A percentile compares a stretch with the other conserved stretches of the same genome.
Evolutionary conservation across 2,113 vertebrate genomes (phyloP).

Genomic region (Falco punctatus): DNA sequence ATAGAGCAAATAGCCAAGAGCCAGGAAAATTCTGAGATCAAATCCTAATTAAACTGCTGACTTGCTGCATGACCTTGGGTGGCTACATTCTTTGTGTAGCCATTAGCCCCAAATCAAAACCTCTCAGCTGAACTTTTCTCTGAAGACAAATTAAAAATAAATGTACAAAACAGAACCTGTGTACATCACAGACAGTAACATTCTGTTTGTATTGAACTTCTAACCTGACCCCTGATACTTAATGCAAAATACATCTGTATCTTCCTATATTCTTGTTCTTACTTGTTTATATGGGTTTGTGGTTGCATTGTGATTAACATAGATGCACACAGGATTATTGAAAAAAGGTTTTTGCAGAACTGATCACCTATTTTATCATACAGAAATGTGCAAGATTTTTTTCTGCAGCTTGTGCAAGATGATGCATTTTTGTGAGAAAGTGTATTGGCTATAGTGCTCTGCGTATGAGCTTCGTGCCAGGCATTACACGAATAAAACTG

Average conservation of each 20-base stretch:
- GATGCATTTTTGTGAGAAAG: neutral
- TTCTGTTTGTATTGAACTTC: neutral
- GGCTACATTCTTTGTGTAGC: neutral
- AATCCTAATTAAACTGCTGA: conserved; percentile 61
- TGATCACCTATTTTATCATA: neutral
- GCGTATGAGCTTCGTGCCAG: neutral
- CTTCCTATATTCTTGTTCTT: neutral
- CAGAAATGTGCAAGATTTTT: neutral
- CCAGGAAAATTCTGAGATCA: conserved; percentile 37
- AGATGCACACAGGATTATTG: neutral
- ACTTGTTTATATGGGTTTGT: neutral
- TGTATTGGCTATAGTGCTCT: neutral
- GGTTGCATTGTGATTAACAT: neutral
- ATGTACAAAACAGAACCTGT: neutral
- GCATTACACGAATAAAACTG: neutral
- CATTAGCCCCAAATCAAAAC: conserved; percentile 25
- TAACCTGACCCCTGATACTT: neutral
- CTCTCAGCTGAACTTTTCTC: neutral
- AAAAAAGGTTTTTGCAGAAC: neutral
- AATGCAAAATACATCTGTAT: neutral
- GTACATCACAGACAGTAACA: neutral
- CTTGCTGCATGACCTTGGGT: conserved; percentile 37
- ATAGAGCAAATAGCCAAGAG: conserved; percentile 27
- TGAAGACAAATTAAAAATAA: conserved; percentile 29
- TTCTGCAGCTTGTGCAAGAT: neutral